Evolutionary conservation across 2,113 vertebrate species (phyloP), one percentile per base, ranked within the genome.

Genomic region (Perca schrenkii): DNA sequence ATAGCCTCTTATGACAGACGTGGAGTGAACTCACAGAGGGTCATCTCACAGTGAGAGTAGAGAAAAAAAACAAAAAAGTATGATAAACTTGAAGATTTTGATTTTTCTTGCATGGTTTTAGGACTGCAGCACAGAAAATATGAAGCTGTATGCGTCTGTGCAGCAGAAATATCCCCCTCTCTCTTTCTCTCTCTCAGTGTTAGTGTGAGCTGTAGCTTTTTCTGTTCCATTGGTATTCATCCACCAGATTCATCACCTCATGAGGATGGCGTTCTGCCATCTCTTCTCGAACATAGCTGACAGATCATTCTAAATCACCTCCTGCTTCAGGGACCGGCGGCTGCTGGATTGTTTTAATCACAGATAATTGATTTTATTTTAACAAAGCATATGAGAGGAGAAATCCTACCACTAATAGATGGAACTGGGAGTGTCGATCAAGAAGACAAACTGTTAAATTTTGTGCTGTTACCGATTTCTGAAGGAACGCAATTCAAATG

Each of bases 291-390:
- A 86, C 80, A 74, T 81, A 76, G 78, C 87, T 78, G 82, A 88
- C 78, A 89, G 83, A 89, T 84, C 57, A 89, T 80, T 86, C 79
- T 87, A 88, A 91, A 88, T 89, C 77, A 82, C 80, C 82, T 87
- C 83, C 77, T 85, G 74, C 89, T 84, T 90, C 83, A 62, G 75
- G 53, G 77, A 83, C 73, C 74, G 40, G 65, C 62, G 36, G 78
- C 87, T 86, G 58, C 79, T 84, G 86, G 79, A 77, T 92, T 88
- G 79, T 81, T 91, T 92, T 89, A 92, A 94, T 93, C 83, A 92
- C 67, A 89, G 60, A 89, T 83, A 91, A 91, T 92, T 91, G 81
- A 89, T 94, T 93, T 82, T 82, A 76, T 91, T 86, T 88, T 66
- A 77, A 79, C 84, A 79, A 78, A 83, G 80, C 84, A 61, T 82